These are phyloP conservation scores for Coregonus suidteri DNA, from an alignment of 2,797 vertebrate genomes.

Conservation along the genomic window DNA sequence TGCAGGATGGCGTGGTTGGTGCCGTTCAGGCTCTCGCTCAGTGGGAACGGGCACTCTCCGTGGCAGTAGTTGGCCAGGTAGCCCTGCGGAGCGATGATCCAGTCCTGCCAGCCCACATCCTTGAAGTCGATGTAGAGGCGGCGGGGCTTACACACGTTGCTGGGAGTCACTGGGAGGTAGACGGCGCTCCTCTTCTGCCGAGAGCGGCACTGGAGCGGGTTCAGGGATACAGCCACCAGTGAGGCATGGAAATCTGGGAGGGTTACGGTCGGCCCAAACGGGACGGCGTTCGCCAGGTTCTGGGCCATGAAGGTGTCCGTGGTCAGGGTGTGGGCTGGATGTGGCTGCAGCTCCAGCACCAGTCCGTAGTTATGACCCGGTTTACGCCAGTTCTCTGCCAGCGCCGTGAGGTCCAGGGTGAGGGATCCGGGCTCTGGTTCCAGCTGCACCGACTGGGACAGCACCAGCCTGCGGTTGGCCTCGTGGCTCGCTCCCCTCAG, in stretches of 20 bases:
- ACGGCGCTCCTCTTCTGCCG: slow-evolving; percentile 64
- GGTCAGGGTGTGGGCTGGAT: fast-evolving
- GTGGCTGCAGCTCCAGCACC: slow-evolving; percentile 71
- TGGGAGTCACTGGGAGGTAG: slow-evolving; percentile 52
- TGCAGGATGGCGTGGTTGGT: slow-evolving; percentile 95
- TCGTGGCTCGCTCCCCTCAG: slow-evolving; percentile 62
- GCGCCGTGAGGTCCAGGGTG: slow-evolving; percentile 77
- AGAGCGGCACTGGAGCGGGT: slow-evolving; percentile 78
- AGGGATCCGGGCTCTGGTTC: slow-evolving; percentile 68
- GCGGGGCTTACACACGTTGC: slow-evolving; percentile 83
- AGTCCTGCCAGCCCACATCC: slow-evolving; percentile 94
- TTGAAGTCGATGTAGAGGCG: slow-evolving; percentile 91
- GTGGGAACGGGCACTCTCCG: slow-evolving; percentile 88
- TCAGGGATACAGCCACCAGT: slow-evolving; percentile 83
- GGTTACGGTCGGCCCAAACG: not conserved
- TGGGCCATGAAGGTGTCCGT: slow-evolving; percentile 33
- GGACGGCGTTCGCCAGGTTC: slow-evolving; percentile 25
- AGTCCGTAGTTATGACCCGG: slow-evolving; percentile 72
- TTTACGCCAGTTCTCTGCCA: slow-evolving; percentile 67
- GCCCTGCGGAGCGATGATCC: slow-evolving; percentile 95
- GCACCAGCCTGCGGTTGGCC: slow-evolving; percentile 67
- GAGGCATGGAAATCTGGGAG: slow-evolving; percentile 70
- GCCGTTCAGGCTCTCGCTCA: slow-evolving; percentile 82
- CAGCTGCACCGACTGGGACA: slow-evolving; percentile 74
- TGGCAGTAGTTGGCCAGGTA: slow-evolving; percentile 95